These are phyloP conservation scores for Anolis apletophallus DNA, from an alignment of 2,797 vertebrate species.

Conservation along the genomic window DNA sequence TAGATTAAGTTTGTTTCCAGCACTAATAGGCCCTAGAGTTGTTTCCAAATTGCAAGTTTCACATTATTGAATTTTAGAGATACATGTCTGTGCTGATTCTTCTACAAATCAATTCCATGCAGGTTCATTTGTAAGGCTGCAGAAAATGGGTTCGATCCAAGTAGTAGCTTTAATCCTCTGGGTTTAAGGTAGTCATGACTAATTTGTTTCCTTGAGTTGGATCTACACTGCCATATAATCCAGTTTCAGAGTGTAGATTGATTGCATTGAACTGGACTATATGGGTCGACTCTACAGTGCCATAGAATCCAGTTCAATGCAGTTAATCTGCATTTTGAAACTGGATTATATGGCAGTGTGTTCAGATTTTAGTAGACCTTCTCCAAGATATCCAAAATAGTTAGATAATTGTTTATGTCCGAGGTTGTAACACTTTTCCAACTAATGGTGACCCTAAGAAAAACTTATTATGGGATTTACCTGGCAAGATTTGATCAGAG, in stretches of 20 bases:
- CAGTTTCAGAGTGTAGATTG: too few species aligned
- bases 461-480: too few species aligned
- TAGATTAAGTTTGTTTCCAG: background rate
- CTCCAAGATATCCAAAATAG: background rate
- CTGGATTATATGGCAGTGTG: too few species aligned
- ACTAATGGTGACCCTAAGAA: too few species aligned
- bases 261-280: too few species aligned
- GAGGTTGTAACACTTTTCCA: background rate
- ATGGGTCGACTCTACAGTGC: too few species aligned
- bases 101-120: background rate
- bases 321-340: too few species aligned
- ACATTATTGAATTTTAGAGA: background rate
- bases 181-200: background rate
- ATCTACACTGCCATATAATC: too few species aligned
- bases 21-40: background rate
- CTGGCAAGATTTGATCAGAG: too few species aligned
- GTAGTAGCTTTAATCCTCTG: background rate
- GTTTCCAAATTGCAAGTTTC: background rate
- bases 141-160: background rate
- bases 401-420: background rate
- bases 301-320: too few species aligned
- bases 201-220: background rate
- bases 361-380: background rate
- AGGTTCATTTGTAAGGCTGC: background rate
- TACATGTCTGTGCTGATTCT: background rate